Evolutionary conservation across 2,888 invertebrate species (phyloP).

Genomic region (Macaria liturata): DNA sequence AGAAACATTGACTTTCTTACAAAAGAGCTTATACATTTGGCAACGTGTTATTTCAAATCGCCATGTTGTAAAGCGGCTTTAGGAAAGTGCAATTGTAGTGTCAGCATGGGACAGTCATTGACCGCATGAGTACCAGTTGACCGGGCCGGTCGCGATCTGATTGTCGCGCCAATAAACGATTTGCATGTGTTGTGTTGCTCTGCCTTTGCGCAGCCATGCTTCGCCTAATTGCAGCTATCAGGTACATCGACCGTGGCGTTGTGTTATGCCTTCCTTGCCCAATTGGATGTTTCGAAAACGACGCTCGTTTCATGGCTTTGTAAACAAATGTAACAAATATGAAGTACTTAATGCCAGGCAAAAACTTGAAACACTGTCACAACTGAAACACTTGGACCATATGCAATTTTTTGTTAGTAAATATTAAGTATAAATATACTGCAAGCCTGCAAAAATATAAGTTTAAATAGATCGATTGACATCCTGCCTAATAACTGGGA

Average conservation of each 20-base stretch:
- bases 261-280: slow-evolving; percentile 27
- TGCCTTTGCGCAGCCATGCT: slow-evolving; percentile 67
- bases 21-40: slow-evolving; percentile 1
- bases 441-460: no score
- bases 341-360: no score
- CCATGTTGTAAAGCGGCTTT: slow-evolving; percentile 10
- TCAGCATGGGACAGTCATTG: slow-evolving; percentile 62
- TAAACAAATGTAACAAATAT: slow-evolving; percentile 1
- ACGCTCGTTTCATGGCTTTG: slow-evolving; percentile 6
- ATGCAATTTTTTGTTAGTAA: no score
- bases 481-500: no score
- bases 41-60: slow-evolving; percentile 2
- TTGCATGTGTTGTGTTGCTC: slow-evolving; percentile 75
- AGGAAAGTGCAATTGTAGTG: slow-evolving; percentile 41
- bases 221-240: slow-evolving; percentile 61
- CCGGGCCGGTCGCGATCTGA: slow-evolving; percentile 78
- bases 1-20: no score
- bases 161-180: slow-evolving; percentile 76
- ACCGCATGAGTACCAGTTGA: slow-evolving; percentile 69
- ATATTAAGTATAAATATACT: no score
- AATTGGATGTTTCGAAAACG: slow-evolving; percentile 23
- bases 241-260: slow-evolving; percentile 41
- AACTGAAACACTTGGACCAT: no score
- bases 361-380: no score
- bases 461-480: no score